Conservation (phyloP, 2,797 vertebrate species). For the Gallinago stenura region DNA sequence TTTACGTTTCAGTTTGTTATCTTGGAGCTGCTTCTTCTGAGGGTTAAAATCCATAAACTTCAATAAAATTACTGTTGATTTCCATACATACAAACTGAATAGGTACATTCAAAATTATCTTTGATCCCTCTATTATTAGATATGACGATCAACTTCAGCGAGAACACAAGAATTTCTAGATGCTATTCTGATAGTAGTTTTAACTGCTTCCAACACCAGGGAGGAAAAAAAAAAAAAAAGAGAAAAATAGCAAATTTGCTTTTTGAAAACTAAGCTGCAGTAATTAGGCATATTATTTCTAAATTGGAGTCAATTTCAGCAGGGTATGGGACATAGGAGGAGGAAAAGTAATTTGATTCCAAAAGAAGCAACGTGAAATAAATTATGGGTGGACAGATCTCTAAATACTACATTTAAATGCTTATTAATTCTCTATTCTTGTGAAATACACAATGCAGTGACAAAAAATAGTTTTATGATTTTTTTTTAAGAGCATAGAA, state of each 20-base stretch:
- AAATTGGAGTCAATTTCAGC: neutral
- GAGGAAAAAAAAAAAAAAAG: neutral
- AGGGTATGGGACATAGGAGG: neutral
- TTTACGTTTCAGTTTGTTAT: neutral
- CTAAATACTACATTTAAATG: neutral
- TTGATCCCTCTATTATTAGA: neutral
- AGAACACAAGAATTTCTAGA: neutral
- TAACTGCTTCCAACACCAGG: neutral
- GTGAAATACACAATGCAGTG: neutral
- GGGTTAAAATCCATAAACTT: slow-evolving; percentile 1
- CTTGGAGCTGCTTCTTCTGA: neutral
- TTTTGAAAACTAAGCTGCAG: neutral
- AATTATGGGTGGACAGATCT: neutral
- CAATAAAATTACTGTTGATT: neutral
- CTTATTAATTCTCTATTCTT: slow-evolving; percentile 30
- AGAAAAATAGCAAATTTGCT: neutral
- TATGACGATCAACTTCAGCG: neutral
- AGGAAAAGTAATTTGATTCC: slow-evolving; percentile 34
- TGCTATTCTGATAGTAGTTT: neutral
- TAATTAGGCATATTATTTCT: neutral
- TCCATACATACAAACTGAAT: neutral
- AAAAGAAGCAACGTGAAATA: neutral
- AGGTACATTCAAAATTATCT: neutral
- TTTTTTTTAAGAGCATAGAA: neutral
- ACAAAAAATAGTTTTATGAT: neutral